Base-by-base conservation (phyloP, 2,888 invertebrate genomes). In the Seira ritae region DNA sequence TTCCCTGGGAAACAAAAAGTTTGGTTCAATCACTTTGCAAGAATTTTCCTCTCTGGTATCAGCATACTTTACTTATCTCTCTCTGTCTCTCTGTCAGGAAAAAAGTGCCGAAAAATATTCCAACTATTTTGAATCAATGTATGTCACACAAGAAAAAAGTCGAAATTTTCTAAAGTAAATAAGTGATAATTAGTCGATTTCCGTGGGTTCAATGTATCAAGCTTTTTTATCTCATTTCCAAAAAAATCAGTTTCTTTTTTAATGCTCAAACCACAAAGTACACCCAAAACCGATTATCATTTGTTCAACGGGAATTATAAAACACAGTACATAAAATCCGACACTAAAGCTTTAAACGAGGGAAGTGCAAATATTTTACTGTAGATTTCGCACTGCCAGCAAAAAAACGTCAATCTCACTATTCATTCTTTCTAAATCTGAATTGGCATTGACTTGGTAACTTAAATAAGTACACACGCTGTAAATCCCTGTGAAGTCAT, bases 341-440 rank as follows among this genome's bases (percentile, higher is more conserved):
- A 42, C 42, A n/a, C n/a, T n/a, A 31, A 31, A 31, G 3, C 31
- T n/a, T n/a, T n/a, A n/a, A 31, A 31, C 31, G 31, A 31, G 31
- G 8, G 31, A 55, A 55, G 55, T 55, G 55, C 55, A 55, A 55
- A 55, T 55, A 55, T 55, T 55, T 55, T 55, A 55, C n/a, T 55
- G 3, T 55, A 17, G n/a, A 55, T 55, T 55, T 55, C 12, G 55
- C 55, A 55, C 55, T 55, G 6, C 31, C 3, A 31, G 31, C 3
- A 55, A 55, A 17, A 55, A 55, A 55, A 55, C 3, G 31, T n/a
- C 42, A 42, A n/a, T n/a, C n/a, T n/a, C n/a, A n/a, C n/a, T n/a
- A n/a, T n/a, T n/a, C 42, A 42, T 42, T 42, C 42, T 8, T 42
- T 42, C 42, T 8, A 12, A 42, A 42, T 8, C 12, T 42, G 42